Evolutionary conservation across 2,797 vertebrate genomes (phyloP), one percentile per base, ranked within the genome.

Genomic region (Ibycter americanus): DNA sequence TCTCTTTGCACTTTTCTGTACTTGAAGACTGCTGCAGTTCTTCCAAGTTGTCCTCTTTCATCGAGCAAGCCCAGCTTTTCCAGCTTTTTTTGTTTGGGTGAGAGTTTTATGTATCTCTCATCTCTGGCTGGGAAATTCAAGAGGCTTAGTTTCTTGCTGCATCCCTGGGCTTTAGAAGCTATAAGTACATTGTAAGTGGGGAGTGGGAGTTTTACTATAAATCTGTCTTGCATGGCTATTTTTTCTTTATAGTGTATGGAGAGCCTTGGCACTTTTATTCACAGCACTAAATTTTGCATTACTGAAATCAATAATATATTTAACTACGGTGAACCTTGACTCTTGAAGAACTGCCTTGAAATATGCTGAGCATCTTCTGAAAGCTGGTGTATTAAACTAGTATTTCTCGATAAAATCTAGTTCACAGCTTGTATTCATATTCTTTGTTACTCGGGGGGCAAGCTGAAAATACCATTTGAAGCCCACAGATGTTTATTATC

Each of bases 21-120:
- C 47, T 40, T 76, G 25, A 44, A 46, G 12, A 8, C 15, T 47
- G 27, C 44, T 76, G 14, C 1, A 14, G 3, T 61, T 92, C 18
- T 26, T 83, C 10, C 34, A 29, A 9, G 8, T 62, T 85, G 34
- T 51, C 15, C 27, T 51, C 22, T 61, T 3, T 59, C 25, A 10
- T 40, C 22, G 0, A 61, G n/a, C 0, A 8, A 82, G 23, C 5
- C 11, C 17, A 49, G 12, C 3, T 27, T 31, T 65, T 61, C 17
- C 40, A 56, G 7, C 12, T 27, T 40, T 63, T 71, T 72, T 47
- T 36, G 2, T 31, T 44, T 67, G 27, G 8, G 2, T 55, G 38
- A 49, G 32, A 61, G 20, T 91, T 68, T 89, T 44, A 25, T 61
- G 8, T 32, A 11, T 22, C 22, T 86, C 23, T 76, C 11, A 68